Evolutionary conservation across 92 coral and sea anemone genomes (phyloP).

Genomic region (Umimayanthus kanabou): DNA sequence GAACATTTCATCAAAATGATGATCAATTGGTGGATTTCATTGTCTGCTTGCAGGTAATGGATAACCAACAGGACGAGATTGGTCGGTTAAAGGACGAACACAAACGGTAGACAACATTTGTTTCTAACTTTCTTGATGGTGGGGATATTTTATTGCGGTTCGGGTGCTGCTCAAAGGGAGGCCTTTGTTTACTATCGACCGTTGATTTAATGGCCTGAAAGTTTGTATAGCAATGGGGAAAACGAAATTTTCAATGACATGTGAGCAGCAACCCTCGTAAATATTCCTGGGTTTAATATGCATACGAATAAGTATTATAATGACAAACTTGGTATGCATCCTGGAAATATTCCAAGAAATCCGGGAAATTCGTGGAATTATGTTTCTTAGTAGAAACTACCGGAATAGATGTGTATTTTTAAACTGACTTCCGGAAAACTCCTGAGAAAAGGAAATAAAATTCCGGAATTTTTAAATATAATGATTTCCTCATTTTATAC

Average conservation of each 20-base stretch:
- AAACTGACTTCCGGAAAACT: not conserved
- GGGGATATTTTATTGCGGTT: not conserved
- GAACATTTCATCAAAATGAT: not conserved
- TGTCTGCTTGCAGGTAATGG: slow-evolving; percentile 61
- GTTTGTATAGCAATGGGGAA: no score
- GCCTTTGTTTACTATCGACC: no score
- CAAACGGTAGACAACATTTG: slow-evolving; percentile 51
- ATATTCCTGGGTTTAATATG: no score
- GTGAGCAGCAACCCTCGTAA: no score
- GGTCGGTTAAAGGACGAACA: slow-evolving; percentile 82
- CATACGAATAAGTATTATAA: no score
- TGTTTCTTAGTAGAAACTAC: not conserved
- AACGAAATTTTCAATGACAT: no score
- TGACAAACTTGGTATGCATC: no score
- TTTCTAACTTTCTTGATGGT: not conserved
- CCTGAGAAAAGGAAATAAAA: not conserved
- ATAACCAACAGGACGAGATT: slow-evolving; percentile 81
- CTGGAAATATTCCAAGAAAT: no score
- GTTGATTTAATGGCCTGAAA: no score
- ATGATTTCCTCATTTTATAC: no score
- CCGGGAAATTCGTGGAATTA: not conserved
- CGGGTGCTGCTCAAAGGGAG: no score
- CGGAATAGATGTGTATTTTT: not conserved
- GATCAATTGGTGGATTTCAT: not conserved
- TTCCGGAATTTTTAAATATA: not conserved